A percentile compares a stretch with the other conserved stretches of the same genome.
Evolutionary conservation across 1,140 invertebrate genomes (phyloP).

Genomic region (Heliconius melpomene): DNA sequence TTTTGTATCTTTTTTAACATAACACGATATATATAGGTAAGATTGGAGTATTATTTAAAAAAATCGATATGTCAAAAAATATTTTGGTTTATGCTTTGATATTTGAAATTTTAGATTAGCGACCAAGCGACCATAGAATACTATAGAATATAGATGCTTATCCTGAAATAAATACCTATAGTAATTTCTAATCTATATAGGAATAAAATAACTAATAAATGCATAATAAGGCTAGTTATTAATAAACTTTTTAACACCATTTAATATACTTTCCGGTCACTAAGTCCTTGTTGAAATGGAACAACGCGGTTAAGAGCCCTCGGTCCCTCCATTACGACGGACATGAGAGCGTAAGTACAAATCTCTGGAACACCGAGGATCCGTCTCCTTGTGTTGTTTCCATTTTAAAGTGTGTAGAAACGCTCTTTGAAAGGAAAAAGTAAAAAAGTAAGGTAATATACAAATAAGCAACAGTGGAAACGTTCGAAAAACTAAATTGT

Average conservation of each 20-base stretch:
- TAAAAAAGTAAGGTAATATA: background rate
- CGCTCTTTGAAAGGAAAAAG: background rate
- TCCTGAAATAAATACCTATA: no score
- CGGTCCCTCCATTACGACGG: constrained; percentile 29
- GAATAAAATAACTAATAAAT: background rate
- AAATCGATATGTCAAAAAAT: no score
- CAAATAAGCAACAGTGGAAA: background rate
- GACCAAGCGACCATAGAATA: no score
- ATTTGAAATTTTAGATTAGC: no score
- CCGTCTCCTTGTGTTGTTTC: constrained; percentile 9
- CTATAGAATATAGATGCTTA: no score
- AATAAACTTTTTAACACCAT: background rate
- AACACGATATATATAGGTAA: no score
- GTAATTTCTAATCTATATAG: no score
- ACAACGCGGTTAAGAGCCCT: constrained; percentile 28
- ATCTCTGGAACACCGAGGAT: constrained; percentile 17
- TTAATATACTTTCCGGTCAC: constrained; percentile 1
- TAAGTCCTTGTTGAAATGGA: constrained; percentile 18
- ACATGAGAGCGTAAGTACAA: constrained; percentile 23
- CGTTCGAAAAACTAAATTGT: background rate
- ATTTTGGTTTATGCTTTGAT: no score
- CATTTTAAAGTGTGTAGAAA: constrained; percentile 11
- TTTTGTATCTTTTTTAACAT: no score
- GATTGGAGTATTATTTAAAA: no score
- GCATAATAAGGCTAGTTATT: background rate